These are phyloP conservation scores for Amblyjoppa proteus DNA, from an alignment of 2,888 invertebrate genomes.

Conservation along the genomic window DNA sequence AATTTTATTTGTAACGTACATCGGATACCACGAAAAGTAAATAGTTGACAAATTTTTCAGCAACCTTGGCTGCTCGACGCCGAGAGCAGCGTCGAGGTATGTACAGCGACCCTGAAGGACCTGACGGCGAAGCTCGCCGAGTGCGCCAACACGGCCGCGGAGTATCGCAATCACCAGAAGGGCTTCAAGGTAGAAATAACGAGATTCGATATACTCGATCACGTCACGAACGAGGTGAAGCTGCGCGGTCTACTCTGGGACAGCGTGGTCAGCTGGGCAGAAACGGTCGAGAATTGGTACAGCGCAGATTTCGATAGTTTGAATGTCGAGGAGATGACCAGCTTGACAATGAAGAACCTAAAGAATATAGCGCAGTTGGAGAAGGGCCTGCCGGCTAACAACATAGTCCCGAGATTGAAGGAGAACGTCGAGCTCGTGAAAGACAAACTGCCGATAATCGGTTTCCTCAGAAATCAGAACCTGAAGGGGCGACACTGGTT, in stretches of 20 bases:
- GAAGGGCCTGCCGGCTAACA: constrained; percentile 93
- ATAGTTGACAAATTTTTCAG: constrained; percentile 84
- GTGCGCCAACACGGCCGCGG: constrained; percentile 90
- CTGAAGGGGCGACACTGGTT: constrained; percentile 94
- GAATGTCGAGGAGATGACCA: constrained; percentile 91
- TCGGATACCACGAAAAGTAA: neutral
- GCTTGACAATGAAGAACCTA: constrained; percentile 88
- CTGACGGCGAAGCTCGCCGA: constrained; percentile 88
- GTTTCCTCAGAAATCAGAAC: constrained; percentile 92
- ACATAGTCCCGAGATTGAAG: constrained; percentile 92
- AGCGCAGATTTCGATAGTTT: constrained; percentile 88
- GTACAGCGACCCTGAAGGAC: constrained; percentile 88
- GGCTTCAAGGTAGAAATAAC: constrained; percentile 95
- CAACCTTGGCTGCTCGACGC: constrained; percentile 91
- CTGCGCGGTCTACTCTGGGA: constrained; percentile 93
- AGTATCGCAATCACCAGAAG: constrained; percentile 93
- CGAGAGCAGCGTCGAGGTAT: constrained; percentile 89
- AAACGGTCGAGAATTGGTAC: constrained; percentile 89
- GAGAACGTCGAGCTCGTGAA: constrained; percentile 92
- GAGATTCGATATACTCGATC: constrained; percentile 92
- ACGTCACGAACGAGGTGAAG: constrained; percentile 92
- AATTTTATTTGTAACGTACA: neutral
- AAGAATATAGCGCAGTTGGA: constrained; percentile 92
- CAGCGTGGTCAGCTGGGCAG: constrained; percentile 91
- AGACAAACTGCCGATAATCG: constrained; percentile 92